Conservation (phyloP, 2,113 vertebrate genomes). For the Cyprinodon tularosa region DNA sequence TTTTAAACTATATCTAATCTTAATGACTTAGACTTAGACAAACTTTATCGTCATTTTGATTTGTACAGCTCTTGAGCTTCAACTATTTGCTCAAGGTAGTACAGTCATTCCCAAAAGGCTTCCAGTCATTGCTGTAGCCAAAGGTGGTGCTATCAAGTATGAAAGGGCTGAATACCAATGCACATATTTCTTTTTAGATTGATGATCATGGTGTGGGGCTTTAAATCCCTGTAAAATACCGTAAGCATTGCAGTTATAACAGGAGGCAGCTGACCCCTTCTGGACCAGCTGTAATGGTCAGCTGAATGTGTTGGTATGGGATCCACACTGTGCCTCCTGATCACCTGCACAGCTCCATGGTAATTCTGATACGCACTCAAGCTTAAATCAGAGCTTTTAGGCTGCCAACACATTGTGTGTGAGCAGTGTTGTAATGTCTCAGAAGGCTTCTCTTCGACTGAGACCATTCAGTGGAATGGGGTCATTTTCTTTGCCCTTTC, state of each 20-base stretch:
- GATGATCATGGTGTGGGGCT: not conserved
- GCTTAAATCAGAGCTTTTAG: not conserved
- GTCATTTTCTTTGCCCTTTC: slow-evolving; percentile 74
- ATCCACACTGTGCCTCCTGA: not conserved
- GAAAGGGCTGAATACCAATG: too few relatives aligned
- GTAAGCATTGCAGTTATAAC: not conserved
- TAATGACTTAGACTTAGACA: too few relatives aligned
- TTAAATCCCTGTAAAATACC: not conserved
- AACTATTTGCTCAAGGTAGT: too few relatives aligned
- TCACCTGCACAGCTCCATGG: not conserved
- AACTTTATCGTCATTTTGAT: too few relatives aligned
- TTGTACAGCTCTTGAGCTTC: too few relatives aligned
- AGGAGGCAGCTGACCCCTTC: not conserved
- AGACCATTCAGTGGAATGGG: slow-evolving; percentile 53
- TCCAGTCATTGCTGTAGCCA: too few relatives aligned
- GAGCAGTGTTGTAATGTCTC: slow-evolving; percentile 45
- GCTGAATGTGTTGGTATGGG: not conserved
- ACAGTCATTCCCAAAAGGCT: too few relatives aligned
- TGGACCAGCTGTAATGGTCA: not conserved
- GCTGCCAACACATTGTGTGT: slow-evolving; percentile 12
- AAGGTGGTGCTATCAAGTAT: too few relatives aligned
- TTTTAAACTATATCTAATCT: too few relatives aligned
- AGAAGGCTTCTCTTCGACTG: slow-evolving; percentile 43
- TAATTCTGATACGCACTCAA: slow-evolving; percentile 4
- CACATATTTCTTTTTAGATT: not conserved